Percentiles rank a stretch among this genome's conserved stretches.
Conservation (phyloP, 1,140 invertebrate species). For the Phenacoccus solenopsis region DNA sequence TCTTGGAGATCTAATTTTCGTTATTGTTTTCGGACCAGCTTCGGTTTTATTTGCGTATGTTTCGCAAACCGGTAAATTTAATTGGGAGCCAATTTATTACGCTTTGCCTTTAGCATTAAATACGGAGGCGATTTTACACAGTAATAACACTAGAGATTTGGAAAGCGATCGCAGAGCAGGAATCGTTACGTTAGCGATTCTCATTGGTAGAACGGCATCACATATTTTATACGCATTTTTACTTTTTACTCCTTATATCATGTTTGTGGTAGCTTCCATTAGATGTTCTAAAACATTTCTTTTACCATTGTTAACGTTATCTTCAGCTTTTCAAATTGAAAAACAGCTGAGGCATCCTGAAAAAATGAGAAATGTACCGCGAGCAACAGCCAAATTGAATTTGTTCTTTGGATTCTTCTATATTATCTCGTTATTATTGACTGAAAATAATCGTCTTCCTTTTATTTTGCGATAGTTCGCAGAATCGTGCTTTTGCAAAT, state of each 20-base stretch:
- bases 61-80: conserved; percentile 73
- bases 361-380: conserved; percentile 66
- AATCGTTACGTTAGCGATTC: conserved; percentile 70
- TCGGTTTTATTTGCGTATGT: conserved; percentile 90
- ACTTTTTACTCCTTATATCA: conserved; percentile 80
- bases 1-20: conserved; percentile 52
- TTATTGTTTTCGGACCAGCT: conserved; percentile 87
- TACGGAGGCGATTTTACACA: conserved; percentile 88
- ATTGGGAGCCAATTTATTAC: conserved; percentile 79
- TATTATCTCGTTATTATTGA: conserved; percentile 53
- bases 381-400: conserved; percentile 79
- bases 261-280: conserved; percentile 68
- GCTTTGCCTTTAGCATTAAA: conserved; percentile 86
- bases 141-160: conserved; percentile 84
- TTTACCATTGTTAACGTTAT: conserved; percentile 72
- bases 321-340: conserved; percentile 78
- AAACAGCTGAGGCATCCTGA: conserved; percentile 68
- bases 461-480: conserved; percentile 22
- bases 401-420: conserved; percentile 82
- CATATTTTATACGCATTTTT: conserved; percentile 82
- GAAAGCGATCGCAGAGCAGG: conserved; percentile 29
- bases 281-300: conserved; percentile 78
- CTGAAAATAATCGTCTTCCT: conserved; percentile 28
- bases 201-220: conserved; percentile 81
- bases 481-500: too few species aligned